Evolutionary conservation across 2,888 invertebrate genomes (phyloP).

Genomic region (Lobophora halterata): DNA sequence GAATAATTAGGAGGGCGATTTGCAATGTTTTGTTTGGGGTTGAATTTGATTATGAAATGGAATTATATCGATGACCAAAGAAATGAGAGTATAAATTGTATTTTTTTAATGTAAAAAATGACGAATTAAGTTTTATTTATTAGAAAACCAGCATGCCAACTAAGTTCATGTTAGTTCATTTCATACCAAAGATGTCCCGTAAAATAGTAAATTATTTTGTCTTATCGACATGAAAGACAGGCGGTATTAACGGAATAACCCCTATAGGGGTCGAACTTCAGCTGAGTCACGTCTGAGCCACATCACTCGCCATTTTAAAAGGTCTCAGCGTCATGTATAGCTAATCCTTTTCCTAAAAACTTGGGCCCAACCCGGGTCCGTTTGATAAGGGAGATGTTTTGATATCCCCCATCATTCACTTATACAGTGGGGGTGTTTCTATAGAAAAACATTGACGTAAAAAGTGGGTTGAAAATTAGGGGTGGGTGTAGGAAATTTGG

Average conservation of each 20-base stretch:
- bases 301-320: conserved; percentile 51
- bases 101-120: no score
- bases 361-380: conserved; percentile 51
- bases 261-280: conserved; percentile 27
- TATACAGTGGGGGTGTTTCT: conserved; percentile 62
- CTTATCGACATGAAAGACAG: conserved; percentile 8
- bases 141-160: no score
- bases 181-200: no score
- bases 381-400: conserved; percentile 76
- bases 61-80: conserved; percentile 14
- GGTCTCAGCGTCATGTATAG: conserved; percentile 55
- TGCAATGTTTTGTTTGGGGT: conserved; percentile 20
- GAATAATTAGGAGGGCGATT: conserved; percentile 30
- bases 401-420: conserved; percentile 76
- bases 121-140: no score
- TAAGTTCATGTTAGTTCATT: no score
- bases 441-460: conserved; percentile 81
- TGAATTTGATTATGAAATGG: conserved; percentile 5
- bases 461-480: conserved; percentile 74
- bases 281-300: conserved; percentile 40
- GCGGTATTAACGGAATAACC: conserved; percentile 24
- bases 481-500: conserved; percentile 51
- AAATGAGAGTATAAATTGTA: no score
- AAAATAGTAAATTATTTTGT: no score
- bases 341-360: conserved; percentile 75